Evolutionary conservation across 2,113 vertebrate genomes (phyloP).

Genomic region (Corynorhinus townsendii): DNA sequence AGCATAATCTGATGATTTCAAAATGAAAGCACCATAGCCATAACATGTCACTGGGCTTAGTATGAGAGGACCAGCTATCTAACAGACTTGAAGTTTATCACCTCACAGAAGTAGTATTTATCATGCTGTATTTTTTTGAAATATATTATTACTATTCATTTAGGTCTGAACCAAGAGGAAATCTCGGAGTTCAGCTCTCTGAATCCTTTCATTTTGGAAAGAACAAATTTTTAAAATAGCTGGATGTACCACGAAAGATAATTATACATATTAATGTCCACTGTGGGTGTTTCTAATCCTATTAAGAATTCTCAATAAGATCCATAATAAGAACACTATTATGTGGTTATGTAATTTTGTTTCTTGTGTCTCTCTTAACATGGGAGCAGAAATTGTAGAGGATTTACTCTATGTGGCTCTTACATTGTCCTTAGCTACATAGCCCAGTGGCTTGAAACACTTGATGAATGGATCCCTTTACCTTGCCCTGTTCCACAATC

Average conservation of each 20-base stretch:
- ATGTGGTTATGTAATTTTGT: background rate
- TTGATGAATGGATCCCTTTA: background rate
- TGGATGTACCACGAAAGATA: background rate
- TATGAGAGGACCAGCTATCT: background rate
- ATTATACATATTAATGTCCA: conserved; percentile 38
- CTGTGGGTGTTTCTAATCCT: conserved; percentile 31
- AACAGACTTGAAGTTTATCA: background rate
- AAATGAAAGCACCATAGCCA: background rate
- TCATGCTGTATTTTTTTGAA: background rate
- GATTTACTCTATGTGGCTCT: background rate
- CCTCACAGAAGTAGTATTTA: background rate
- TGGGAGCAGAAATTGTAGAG: background rate
- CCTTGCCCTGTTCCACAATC: background rate
- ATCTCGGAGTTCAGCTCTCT: background rate
- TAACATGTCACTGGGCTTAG: background rate
- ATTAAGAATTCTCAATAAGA: conserved; percentile 40
- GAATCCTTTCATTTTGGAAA: background rate
- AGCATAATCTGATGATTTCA: background rate
- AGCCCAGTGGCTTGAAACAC: background rate
- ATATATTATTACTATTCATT: background rate
- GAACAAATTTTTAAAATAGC: background rate
- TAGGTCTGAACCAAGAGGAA: background rate
- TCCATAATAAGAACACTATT: conserved; percentile 22
- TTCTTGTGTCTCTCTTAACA: background rate
- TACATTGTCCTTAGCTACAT: background rate